Evolutionary conservation across 2,888 invertebrate species (phyloP).

Genomic region (Apotomis capreana): DNA sequence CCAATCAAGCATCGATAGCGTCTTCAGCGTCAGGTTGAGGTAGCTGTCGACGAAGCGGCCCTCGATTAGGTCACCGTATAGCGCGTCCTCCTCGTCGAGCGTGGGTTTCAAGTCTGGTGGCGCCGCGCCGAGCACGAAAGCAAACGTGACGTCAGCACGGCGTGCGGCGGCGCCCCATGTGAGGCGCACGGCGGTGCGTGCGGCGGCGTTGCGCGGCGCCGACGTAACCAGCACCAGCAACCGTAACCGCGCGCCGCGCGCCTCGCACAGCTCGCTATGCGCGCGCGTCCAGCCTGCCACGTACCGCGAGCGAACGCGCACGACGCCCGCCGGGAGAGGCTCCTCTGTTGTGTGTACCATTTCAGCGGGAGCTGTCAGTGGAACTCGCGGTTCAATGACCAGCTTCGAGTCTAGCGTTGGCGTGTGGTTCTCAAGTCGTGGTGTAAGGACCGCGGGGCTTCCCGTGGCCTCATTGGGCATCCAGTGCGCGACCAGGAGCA

Average conservation of each 20-base stretch:
- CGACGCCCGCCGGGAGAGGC: conserved; percentile 54
- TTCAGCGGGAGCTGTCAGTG: conserved; percentile 16
- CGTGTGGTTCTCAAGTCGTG: too few species aligned
- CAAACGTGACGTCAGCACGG: conserved; percentile 85
- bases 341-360: conserved; percentile 45
- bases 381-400: conserved; percentile 7
- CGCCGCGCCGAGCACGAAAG: conserved; percentile 85
- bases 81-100: conserved; percentile 85
- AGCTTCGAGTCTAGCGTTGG: not conserved
- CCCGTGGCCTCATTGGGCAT: conserved; percentile 39
- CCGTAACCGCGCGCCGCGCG: conserved; percentile 83
- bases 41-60: conserved; percentile 90
- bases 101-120: conserved; percentile 74
- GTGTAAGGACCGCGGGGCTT: conserved; percentile 46
- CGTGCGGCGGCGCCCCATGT: conserved; percentile 91
- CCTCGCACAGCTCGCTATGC: conserved; percentile 85
- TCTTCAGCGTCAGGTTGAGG: conserved; percentile 92
- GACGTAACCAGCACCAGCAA: conserved; percentile 88
- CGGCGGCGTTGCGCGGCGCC: conserved; percentile 87
- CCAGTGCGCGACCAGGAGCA: conserved; percentile 23
- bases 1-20: conserved; percentile 92
- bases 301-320: conserved; percentile 85
- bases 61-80: conserved; percentile 90
- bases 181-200: conserved; percentile 88
- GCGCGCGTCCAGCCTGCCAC: conserved; percentile 87